A percentile compares a stretch with the other conserved stretches of the same genome.
Conservation (phyloP, 92 coral and sea anemone genomes). For the Blastomussa wellsi region DNA sequence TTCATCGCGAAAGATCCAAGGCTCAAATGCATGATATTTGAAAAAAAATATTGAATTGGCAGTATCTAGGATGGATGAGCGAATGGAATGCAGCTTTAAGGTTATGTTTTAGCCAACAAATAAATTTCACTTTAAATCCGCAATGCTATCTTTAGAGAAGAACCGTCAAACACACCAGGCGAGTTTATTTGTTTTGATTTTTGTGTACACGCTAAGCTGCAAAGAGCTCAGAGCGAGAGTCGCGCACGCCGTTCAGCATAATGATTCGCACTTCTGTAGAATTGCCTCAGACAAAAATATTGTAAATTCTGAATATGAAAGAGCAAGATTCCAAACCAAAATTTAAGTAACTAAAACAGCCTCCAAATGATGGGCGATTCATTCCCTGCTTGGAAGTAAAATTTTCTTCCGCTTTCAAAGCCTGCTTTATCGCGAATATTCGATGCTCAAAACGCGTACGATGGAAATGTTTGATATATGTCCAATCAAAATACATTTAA, state of each 20-base stretch:
- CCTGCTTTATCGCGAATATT: slow-evolving; percentile 16
- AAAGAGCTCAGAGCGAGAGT: background rate
- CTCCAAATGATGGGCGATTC: background rate
- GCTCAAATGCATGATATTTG: background rate
- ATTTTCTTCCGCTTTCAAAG: slow-evolving; percentile 5
- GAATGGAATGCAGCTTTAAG: background rate
- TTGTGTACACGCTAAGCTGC: slow-evolving; percentile 6
- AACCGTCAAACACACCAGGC: background rate
- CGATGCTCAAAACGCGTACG: slow-evolving; percentile 18
- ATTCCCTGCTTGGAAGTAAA: background rate
- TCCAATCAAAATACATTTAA: slow-evolving; percentile 24
- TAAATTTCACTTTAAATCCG: background rate
- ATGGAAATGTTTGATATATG: slow-evolving; percentile 21
- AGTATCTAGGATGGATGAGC: background rate
- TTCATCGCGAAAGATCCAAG: background rate
- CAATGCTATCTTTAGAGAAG: background rate
- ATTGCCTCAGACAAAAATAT: background rate
- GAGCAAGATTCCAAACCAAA: background rate
- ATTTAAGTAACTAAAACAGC: background rate
- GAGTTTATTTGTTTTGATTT: slow-evolving; percentile 22
- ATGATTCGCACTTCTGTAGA: slow-evolving; percentile 5
- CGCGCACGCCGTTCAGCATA: background rate
- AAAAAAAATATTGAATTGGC: slow-evolving; percentile 8
- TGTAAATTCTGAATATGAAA: background rate
- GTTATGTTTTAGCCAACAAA: background rate